Evolutionary conservation across 2,113 vertebrate species (phyloP).

Genomic region (Electrona antarctica): DNA sequence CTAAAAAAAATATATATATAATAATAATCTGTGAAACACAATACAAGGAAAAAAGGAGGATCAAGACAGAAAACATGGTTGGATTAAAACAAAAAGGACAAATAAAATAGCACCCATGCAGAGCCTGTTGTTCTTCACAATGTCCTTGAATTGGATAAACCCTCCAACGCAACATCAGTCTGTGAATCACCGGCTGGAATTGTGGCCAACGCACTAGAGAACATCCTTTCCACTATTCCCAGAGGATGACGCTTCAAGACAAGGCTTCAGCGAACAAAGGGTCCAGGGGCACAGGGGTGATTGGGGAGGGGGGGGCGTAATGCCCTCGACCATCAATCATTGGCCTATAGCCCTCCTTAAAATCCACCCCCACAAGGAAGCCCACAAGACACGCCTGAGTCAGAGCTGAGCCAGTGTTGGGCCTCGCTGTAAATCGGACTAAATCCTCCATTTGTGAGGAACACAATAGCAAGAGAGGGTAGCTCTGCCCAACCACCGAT

Average conservation of each 20-base stretch:
- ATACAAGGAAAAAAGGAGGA: neutral
- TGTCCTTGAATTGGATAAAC: conserved; percentile 16
- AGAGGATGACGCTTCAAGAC: conserved; percentile 62
- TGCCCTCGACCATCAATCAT: conserved; percentile 83
- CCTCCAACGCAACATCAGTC: conserved; percentile 1
- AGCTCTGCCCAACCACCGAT: conserved; percentile 34
- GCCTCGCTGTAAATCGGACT: conserved; percentile 53
- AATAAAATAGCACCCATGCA: too few relatives aligned
- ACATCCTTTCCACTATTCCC: conserved; percentile 55
- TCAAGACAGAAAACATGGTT: neutral
- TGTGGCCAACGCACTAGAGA: conserved; percentile 41
- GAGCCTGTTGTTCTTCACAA: too few relatives aligned
- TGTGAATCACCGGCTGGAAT: too few relatives aligned
- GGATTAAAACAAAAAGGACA: neutral
- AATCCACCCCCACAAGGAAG: conserved; percentile 56
- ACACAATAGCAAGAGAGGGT: conserved; percentile 47
- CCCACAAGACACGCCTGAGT: conserved; percentile 63
- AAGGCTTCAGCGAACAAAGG: conserved; percentile 49
- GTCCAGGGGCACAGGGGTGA: neutral
- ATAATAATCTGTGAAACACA: neutral
- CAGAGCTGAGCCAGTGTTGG: conserved; percentile 58
- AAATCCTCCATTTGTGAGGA: conserved; percentile 55
- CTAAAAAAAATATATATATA: neutral
- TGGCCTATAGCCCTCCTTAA: conserved; percentile 68
- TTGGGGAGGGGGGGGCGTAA: conserved; percentile 59